Base-by-base conservation (phyloP, 1,140 invertebrate species). In the Tetragnatha versicolor region DNA sequence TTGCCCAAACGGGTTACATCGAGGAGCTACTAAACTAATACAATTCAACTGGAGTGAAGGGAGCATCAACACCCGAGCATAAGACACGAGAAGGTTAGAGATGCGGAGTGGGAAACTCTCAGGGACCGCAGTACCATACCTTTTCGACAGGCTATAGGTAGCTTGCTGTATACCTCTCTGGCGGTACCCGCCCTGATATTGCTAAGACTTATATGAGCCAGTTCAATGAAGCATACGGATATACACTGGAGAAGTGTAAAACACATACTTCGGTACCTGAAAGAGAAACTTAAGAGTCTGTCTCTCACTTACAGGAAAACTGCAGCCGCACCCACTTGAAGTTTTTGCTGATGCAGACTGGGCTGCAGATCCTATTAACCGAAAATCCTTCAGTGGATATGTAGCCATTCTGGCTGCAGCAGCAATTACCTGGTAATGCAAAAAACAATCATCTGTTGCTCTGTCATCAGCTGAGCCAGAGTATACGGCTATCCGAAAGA, bases 361-460 rank as follows among this genome's bases (percentile, higher is more conserved):
- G 55, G 42, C 12, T 47, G 12, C 20, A 17, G 1, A 1, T 20
- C 42, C 2, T 1, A 29, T 60, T 5, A 29, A 31, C 20, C 27
- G 25, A 9, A 37, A 60, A 25, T 6, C 3, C 20, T 60, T 60
- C 10, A 60, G 55, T 60, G 55, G 55, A 31, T 60, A 60, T 29
- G 22, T 31, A 14, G 12, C 33, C 14, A 29, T 60, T 29, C 33
- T 60, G 33, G 55, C 25, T 31, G 55, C 9, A 31, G 29, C 55
- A 22, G 55, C 55, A n/a, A n/a, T 55, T 12, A 86, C 85, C 20
- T 89, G 87, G 81, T 85, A 87, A 83, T 86, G 86, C 80, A 87
- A 84, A 33, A 87, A 85, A 81, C 88, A 89, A 66, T 84, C 82
- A 49, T 86, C 86, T 10, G 85, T 86, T 37, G 87, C 87, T n/a